Base-by-base conservation (phyloP, 2,888 invertebrate genomes). In the Epicampocera succincta region DNA sequence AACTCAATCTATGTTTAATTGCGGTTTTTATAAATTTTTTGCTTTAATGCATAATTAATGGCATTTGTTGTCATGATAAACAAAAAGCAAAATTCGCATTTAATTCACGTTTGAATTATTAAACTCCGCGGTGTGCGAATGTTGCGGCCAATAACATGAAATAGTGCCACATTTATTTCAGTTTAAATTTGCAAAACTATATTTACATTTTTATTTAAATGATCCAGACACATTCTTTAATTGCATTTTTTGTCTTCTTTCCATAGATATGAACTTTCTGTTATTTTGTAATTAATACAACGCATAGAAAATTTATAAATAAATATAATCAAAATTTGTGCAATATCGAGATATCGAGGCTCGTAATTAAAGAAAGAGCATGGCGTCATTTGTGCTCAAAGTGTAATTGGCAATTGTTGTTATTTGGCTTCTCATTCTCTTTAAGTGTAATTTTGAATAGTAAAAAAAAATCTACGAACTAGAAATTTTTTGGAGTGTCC, bases 51-150 rank as follows among this genome's bases (percentile, higher is more conserved):
- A 19, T 58, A 71, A 72, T 50, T 42, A 60, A 48, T 48, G 40
- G 15, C 40, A 71, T 48, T 60, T 58, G 58, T 48, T 50, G 71
- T 11, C 42, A 40, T 50, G 50, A 71, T 50, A 71, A 71, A 61
- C 15, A n/a, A 12, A 58, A 48, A 58, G n/a, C 21, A 42, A 72
- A 72, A 25, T 50, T 50, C n/a, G 13, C 48, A 25, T 15, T 40
- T 50, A 44, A 50, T 60, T 50, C 25, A 50, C 38, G 12, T 38
- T 71, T 58, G 15, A 48, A 48, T 46, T 38, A 60, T 2, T 38
- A 58, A 60, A 58, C n/a, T 8, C 33, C 50, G 52, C 1, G 17
- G 17, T 4, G 68, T 9, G 19, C 52, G 42, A 29, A 19, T 52
- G 72, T 48, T n/a, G n/a, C n/a, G 58, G 54, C 38, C 58, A 71